Percentiles rank a stretch among this genome's conserved stretches.
Evolutionary conservation across 2,113 vertebrate species (phyloP).

Genomic region (Coregonus clupeaformis): DNA sequence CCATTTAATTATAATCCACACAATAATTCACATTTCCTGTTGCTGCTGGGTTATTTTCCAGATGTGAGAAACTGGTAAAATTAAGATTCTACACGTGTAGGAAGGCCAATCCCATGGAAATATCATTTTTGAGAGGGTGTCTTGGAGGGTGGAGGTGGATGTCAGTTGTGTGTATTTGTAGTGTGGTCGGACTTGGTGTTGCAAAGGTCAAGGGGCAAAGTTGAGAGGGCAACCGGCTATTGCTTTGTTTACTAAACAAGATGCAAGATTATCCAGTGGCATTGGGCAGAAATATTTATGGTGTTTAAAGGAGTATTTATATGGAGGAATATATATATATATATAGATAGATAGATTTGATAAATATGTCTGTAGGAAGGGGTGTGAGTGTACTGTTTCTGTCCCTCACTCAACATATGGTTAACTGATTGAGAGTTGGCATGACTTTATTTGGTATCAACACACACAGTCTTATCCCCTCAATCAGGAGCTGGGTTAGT

Average conservation of each 20-base stretch:
- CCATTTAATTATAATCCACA: too few species aligned
- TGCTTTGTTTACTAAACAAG: neutral
- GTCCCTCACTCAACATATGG: slow-evolving; percentile 20
- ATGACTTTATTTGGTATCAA: slow-evolving; percentile 43
- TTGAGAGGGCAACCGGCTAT: neutral
- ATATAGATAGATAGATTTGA: neutral
- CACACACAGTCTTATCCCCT: neutral
- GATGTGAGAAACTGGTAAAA: too few species aligned
- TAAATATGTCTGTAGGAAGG: neutral
- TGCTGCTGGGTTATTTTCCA: too few species aligned
- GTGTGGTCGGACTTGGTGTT: too few species aligned
- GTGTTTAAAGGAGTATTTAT: neutral
- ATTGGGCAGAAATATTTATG: too few species aligned
- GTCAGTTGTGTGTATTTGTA: too few species aligned
- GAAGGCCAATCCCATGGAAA: too few species aligned
- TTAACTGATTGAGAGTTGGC: slow-evolving; percentile 11
- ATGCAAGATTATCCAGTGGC: neutral
- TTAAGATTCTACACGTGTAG: too few species aligned
- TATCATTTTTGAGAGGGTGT: too few species aligned
- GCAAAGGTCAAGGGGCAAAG: neutral
- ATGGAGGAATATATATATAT: too few species aligned
- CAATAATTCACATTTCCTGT: too few species aligned
- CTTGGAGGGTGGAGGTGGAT: too few species aligned
- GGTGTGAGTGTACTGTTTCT: neutral
- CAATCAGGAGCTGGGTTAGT: neutral